phyloP scores from a whole-genome alignment of 37 sponge, comb jelly and placozoan genomes.

The Cladorhizidae sp. region DNA sequence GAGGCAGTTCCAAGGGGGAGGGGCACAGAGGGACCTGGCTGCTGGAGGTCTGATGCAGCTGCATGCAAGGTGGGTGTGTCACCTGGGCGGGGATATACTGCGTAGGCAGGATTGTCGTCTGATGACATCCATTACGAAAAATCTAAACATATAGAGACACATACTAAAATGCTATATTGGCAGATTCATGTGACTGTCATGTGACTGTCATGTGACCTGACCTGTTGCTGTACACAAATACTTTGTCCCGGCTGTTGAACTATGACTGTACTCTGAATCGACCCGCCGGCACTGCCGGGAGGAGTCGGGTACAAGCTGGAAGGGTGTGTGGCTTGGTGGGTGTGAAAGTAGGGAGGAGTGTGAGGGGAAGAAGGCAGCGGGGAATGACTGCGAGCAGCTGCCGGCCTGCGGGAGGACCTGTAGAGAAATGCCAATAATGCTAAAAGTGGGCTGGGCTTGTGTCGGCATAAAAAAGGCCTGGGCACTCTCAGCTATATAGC shows the following conservation, averaged over 20 bases:
- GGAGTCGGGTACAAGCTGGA: background rate
- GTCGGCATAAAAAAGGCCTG: too few relatives aligned
- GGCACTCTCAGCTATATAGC: too few relatives aligned
- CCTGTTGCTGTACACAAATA: conserved; percentile 63
- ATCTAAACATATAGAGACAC: conserved; percentile 6
- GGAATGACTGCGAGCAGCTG: background rate
- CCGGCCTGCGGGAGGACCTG: too few relatives aligned
- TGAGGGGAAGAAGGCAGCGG: background rate
- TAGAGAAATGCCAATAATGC: too few relatives aligned
- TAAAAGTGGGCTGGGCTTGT: too few relatives aligned
- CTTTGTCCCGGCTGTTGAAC: conserved; percentile 55
- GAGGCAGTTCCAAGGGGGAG: too few relatives aligned
- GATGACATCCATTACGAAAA: conserved; percentile 32
- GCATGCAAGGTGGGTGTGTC: conserved; percentile 1
- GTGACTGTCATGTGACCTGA: background rate
- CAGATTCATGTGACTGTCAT: background rate
- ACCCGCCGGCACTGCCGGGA: too few relatives aligned
- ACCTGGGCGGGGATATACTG: conserved; percentile 29
- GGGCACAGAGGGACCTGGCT: background rate
- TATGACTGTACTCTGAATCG: conserved; percentile 57
- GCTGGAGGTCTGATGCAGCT: conserved; percentile 5
- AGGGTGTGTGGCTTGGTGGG: background rate
- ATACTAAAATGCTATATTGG: too few relatives aligned
- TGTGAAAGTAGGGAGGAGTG: conserved; percentile 12
- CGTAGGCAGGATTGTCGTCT: conserved; percentile 42